A percentile compares a stretch with the other conserved stretches of the same genome.
phyloP scores from a whole-genome alignment of 2,888 invertebrate species.

The Seira ritae region DNA sequence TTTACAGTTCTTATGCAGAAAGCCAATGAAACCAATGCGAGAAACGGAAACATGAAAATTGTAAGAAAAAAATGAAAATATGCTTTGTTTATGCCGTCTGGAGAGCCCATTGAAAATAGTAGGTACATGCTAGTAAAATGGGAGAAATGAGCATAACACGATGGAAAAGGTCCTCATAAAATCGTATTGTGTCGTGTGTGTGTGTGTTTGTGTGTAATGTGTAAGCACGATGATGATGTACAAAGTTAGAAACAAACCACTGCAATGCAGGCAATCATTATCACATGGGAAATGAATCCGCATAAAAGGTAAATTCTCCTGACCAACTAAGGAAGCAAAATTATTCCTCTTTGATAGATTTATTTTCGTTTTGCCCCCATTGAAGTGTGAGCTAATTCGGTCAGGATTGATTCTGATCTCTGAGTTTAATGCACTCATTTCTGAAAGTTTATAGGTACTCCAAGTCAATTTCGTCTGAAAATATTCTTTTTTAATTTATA shows the following conservation, averaged over 20 bases:
- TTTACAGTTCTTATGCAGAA: neutral
- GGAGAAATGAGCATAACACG: neutral
- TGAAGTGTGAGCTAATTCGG: no score
- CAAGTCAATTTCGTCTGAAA: no score
- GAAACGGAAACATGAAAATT: neutral
- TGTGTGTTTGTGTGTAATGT: no score
- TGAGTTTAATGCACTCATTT: no score
- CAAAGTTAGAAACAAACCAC: constrained; percentile 4
- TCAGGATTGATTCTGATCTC: no score
- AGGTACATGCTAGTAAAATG: neutral
- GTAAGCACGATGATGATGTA: neutral
- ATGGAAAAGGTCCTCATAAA: neutral
- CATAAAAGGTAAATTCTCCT: constrained; percentile 29
- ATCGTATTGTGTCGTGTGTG: neutral
- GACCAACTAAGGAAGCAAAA: no score
- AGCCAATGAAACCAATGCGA: neutral
- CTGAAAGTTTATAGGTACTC: no score
- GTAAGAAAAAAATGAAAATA: neutral
- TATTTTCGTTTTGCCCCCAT: no score
- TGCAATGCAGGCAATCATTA: constrained; percentile 55
- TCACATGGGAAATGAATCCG: constrained; percentile 46
- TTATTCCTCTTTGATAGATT: no score
- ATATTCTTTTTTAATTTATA: no score
- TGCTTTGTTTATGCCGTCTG: no score
- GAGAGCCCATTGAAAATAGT: no score